Base-by-base conservation (phyloP, 2,888 invertebrate species). In the Helobdella robusta region DNA sequence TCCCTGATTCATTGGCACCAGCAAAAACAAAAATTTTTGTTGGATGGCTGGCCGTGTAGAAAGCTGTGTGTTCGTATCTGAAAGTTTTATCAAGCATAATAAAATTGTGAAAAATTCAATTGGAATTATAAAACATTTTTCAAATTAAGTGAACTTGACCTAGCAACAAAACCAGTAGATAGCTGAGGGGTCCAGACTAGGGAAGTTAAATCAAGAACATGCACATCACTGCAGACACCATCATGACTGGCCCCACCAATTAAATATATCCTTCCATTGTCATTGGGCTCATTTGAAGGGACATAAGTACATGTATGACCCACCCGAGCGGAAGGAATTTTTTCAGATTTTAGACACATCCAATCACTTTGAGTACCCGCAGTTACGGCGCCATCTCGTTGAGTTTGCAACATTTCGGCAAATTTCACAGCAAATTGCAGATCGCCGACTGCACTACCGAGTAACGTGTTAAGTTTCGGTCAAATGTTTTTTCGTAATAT, bases 221-320 rank as follows among this genome's bases (percentile, higher is more conserved):
- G 76, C 0, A 74, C 74, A 60, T 79, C 79, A 67, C 73, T 72
- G 64, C 78, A 78, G 0, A 77, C 72, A n/a, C 75, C 75, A 64
- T 74, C 74, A 1, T 78, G 79, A 70, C 78, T 78, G 8, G 79
- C 79, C 3, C 79, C 79, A 15, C 79, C 79, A 15, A 79, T 75
- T n/a, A 79, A 68, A 65, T 75, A 76, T 1, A 79, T 70, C 58
- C 56, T 28, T 56, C 32, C 56, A 30, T 74, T 74, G 60, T 74
- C 74, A 34, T 64, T 65, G 25, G 65, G 50, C 18, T 66, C 69
- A 6, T 70, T 69, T 59, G 69, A 73, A 18, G 73, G 73, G 6
- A 76, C 65, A 66, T 72, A 75, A 1, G 74, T 72, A 64, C 74
- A 74, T 0, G 78, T 75, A 70, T 77, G 77, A 1, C 79, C 79